These are phyloP conservation scores for Pygmarrhopalites habei DNA, from an alignment of 1,140 invertebrate species.

Conservation along the genomic window DNA sequence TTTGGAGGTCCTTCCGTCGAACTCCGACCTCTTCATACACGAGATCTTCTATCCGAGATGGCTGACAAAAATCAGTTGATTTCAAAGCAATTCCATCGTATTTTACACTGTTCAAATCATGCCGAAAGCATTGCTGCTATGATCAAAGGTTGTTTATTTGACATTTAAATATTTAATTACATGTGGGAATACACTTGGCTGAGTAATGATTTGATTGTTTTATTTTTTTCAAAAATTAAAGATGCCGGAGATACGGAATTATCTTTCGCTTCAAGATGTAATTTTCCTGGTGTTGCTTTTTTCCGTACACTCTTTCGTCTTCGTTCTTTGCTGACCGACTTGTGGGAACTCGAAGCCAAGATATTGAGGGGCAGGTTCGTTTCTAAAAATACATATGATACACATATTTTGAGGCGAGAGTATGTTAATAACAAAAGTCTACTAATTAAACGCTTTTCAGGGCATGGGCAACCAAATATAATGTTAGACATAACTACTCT, in stretches of 20 bases:
- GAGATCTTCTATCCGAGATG: neutral
- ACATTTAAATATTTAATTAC: too few relatives aligned
- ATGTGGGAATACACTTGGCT: too few relatives aligned
- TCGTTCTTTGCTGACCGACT: slow-evolving; percentile 24
- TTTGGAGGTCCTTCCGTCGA: neutral
- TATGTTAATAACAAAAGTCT: too few relatives aligned
- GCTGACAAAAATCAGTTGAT: neutral
- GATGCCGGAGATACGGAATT: slow-evolving; percentile 29
- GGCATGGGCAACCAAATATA: slow-evolving; percentile 73
- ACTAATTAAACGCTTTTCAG: too few relatives aligned
- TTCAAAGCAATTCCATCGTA: slow-evolving; percentile 19
- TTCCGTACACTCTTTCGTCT: slow-evolving; percentile 36
- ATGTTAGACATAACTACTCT: slow-evolving; percentile 67
- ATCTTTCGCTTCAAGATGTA: slow-evolving; percentile 30
- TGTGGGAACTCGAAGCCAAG: slow-evolving; percentile 28
- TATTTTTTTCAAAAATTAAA: too few relatives aligned
- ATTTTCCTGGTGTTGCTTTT: slow-evolving; percentile 38
- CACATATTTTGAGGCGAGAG: too few relatives aligned
- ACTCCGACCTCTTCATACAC: neutral
- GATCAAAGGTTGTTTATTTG: too few relatives aligned
- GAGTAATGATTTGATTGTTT: too few relatives aligned
- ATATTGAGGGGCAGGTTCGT: slow-evolving; percentile 28
- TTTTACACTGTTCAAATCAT: slow-evolving; percentile 33
- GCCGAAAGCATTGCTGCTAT: slow-evolving; percentile 15
- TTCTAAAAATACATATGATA: too few relatives aligned